Conservation (phyloP, 2,888 invertebrate genomes). For the Priocnemis perturbator region DNA sequence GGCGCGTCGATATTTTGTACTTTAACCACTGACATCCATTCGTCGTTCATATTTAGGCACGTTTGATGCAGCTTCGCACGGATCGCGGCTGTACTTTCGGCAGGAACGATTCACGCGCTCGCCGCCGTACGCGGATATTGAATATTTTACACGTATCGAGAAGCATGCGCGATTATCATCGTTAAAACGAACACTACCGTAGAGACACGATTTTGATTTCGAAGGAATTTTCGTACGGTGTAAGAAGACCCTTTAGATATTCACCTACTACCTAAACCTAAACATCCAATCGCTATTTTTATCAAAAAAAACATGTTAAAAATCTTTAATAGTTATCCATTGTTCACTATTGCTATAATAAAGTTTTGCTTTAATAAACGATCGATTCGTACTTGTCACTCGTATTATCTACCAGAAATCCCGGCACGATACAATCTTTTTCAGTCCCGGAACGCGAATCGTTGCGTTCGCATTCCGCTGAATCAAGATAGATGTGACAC, state of each 20-base stretch:
- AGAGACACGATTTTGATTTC: slow-evolving; percentile 48
- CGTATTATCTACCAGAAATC: slow-evolving; percentile 7
- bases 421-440: not conserved
- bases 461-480: too few species aligned
- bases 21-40: too few species aligned
- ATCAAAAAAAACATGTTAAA: slow-evolving; percentile 71
- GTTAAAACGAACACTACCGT: slow-evolving; percentile 45
- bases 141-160: slow-evolving; percentile 23
- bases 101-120: too few species aligned
- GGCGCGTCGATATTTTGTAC: slow-evolving; percentile 14
- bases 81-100: too few species aligned
- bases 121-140: too few species aligned
- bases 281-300: slow-evolving; percentile 74
- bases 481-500: too few species aligned
- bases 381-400: slow-evolving; percentile 47
- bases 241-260: slow-evolving; percentile 65
- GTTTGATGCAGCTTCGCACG: not conserved
- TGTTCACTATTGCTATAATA: slow-evolving; percentile 75
- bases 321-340: slow-evolving; percentile 73
- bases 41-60: too few species aligned
- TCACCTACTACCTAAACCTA: slow-evolving; percentile 68
- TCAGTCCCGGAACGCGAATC: not conserved
- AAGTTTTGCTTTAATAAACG: slow-evolving; percentile 74
- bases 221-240: slow-evolving; percentile 55
- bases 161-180: slow-evolving; percentile 35